These are phyloP conservation scores for Parnassius smintheus DNA, from an alignment of 2,888 invertebrate species.

Conservation along the genomic window DNA sequence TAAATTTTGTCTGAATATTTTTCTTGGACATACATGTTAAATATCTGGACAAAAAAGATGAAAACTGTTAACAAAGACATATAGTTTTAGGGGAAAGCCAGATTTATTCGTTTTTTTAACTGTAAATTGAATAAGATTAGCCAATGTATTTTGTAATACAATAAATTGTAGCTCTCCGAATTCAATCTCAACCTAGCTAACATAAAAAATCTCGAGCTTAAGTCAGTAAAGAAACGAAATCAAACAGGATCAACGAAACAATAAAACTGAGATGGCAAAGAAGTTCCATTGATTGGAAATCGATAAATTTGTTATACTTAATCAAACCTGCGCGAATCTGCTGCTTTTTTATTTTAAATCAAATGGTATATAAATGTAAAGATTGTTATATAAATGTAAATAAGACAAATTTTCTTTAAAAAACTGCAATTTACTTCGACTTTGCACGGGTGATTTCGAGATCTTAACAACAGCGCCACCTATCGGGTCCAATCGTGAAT, in stretches of 20 bases:
- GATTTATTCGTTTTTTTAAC: not conserved
- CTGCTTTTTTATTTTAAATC: too few species aligned
- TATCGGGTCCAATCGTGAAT: too few species aligned
- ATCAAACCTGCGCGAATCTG: not conserved
- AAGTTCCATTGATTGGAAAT: conserved; percentile 16
- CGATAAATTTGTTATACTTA: not conserved
- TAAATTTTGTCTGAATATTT: too few species aligned
- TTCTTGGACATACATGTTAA: too few species aligned
- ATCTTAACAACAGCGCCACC: too few species aligned
- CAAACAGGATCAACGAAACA: conserved; percentile 24
- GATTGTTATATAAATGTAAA: too few species aligned
- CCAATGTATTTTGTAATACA: too few species aligned
- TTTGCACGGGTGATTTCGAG: too few species aligned
- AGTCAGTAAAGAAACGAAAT: conserved; percentile 24
- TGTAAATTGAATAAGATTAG: conserved; percentile 6
- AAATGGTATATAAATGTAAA: too few species aligned
- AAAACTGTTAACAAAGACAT: not conserved
- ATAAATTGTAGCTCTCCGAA: conserved; percentile 16
- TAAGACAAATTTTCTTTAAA: too few species aligned
- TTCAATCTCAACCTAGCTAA: conserved; percentile 19
- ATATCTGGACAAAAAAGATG: too few species aligned
- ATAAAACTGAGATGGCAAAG: conserved; percentile 20
- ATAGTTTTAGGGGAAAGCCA: not conserved
- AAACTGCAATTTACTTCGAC: too few species aligned
- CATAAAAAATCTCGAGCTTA: conserved; percentile 16